Base-by-base conservation (phyloP, 2,797 vertebrate species). In the Echiichthys vipera region DNA sequence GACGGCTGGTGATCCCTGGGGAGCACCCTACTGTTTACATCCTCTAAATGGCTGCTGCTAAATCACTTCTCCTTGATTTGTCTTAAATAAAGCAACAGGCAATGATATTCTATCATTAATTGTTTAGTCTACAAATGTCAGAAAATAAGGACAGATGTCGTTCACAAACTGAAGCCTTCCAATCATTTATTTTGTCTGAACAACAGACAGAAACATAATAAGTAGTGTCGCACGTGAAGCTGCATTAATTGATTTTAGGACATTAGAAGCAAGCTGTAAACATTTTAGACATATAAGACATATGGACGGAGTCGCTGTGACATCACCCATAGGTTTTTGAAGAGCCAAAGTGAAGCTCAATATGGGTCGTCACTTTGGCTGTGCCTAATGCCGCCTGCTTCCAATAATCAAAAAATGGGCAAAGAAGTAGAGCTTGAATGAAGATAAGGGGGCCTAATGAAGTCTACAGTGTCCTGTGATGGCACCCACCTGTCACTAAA, bases 21-120 rank as follows among this genome's bases (percentile, higher is more conserved):
- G 80, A 77, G 65, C 59, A 57, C 57, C 47, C 45, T 34, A 22
- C 75, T 77, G 67, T 89, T 87, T 81, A 34, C 53, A 13, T 43
- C 29, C 57, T 12, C 59, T 20, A 27, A 69, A 32, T 72, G 46
- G 30, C 45, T 65, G n/a, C 80, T 50, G 32, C 9, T 64, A n/a
- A 66, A 49, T 78, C n/a, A 66, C 65, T 78, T 75, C 66, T 43
- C 50, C 32, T 58, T 51, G 20, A 11, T 32, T 57, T 40, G 24
- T 69, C 37, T 46, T 18, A 10, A 39, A 50, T 27, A 42, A 18
- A 3, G 18, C 8, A 6, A 15, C 2, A 45, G 61, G 4, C 12
- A 32, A 59, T 45, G 15, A 34, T 20, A 25, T 9, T 37, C 39
- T 11, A 8, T 45, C 8, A 20, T 34, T 4, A 1, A n/a, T 30